Base-by-base conservation (phyloP, 2,888 invertebrate genomes). In the Dasysyrphus albostriatus region DNA sequence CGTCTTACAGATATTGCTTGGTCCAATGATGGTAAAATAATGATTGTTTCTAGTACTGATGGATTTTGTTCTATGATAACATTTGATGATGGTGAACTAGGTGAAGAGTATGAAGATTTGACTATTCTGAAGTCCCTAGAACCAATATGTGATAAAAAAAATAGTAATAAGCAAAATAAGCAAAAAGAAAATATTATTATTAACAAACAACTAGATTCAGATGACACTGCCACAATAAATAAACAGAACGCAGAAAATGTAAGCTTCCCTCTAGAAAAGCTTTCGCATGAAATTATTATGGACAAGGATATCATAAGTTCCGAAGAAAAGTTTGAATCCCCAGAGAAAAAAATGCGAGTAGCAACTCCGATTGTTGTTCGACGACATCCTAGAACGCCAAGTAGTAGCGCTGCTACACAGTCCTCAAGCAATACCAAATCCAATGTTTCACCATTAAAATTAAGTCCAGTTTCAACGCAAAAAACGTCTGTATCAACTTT, bases 11-110 rank as follows among this genome's bases (percentile, higher is more conserved):
- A 98, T 92, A 90, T 98, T n/a, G 93, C 97, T 0, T 98, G 98
- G 98, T 97, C 98, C 0, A 93, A 93, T 12, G 96, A 98, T 93
- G 98, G 98, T 1, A 93, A 93, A 80, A 92, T 96, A 73, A 92
- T 98, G 78, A 94, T 96, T 7, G 95, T 96, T 0, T 96, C 97
- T 4, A 98, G 98, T 14, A 96, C 97, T 0, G 98, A 98, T 93
- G 98, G 98, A 2, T 98, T 96, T 92, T 97, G 97, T 92, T 96
- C 98, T 0, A 93, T 98, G 70, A 94, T 98, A 29, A 95, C 95
- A n/a, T 97, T 98, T 92, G 94, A 94, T 42, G 93, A 94, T 8
- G 94, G 94, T 14, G 97, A 98, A 93, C 92, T 98, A 14, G 98
- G 98, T 88, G 92, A 93, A 75, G 92, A 92, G 70, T 93, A 93